These are phyloP conservation scores for Pollenia amentaria DNA, from an alignment of 2,888 invertebrate species.

Conservation along the genomic window DNA sequence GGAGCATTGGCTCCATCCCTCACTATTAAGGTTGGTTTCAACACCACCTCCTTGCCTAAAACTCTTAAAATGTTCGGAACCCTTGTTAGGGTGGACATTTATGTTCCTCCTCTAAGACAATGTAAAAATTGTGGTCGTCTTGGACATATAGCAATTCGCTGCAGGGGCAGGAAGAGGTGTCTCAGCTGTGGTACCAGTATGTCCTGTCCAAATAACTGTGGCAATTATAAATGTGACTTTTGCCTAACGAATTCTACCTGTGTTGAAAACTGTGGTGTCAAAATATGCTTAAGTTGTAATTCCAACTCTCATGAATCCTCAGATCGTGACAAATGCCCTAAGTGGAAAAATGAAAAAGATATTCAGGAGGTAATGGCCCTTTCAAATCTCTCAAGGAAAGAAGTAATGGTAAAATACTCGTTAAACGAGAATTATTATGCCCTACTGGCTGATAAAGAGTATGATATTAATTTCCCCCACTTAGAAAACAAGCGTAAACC, in stretches of 20 bases:
- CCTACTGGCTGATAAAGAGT: neutral
- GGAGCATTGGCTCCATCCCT: neutral
- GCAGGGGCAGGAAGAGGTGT: neutral
- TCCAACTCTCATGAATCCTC: neutral
- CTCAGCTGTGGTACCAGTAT: neutral
- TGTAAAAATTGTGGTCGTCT: neutral
- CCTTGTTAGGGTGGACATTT: neutral
- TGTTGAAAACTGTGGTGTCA: neutral
- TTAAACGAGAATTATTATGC: neutral
- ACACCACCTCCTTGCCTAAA: neutral
- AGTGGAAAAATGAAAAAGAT: neutral
- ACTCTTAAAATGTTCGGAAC: slow-evolving; percentile 4
- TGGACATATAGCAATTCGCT: neutral
- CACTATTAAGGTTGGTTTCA: neutral
- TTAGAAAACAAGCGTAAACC: neutral
- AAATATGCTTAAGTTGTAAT: neutral
- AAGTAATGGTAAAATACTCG: neutral
- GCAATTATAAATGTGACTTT: neutral
- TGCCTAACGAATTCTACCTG: neutral
- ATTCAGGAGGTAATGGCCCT: neutral
- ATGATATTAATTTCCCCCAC: neutral
- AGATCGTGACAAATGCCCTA: neutral
- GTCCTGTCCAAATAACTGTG: neutral
- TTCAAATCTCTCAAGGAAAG: neutral
- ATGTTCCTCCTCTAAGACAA: neutral